Evolutionary conservation across 2,888 invertebrate species (phyloP).

Genomic region (Melanchra persicariae): DNA sequence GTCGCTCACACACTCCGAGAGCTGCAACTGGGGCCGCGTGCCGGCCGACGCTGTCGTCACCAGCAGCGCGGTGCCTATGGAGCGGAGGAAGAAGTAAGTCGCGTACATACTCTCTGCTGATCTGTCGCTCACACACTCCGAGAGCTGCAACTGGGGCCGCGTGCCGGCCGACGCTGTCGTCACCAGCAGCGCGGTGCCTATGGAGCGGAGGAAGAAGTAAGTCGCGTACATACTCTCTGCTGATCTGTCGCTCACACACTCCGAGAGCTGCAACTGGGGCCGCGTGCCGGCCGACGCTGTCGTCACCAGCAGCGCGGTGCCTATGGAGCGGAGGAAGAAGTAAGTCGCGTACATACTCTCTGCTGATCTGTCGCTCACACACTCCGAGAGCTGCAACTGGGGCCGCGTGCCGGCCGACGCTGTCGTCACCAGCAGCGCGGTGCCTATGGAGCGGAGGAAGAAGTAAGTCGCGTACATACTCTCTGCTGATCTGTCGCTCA

Average conservation of each 20-base stretch:
- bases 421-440: constrained; percentile 96
- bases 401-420: constrained; percentile 96
- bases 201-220: constrained; percentile 89
- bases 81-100: constrained; percentile 89
- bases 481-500: constrained; percentile 85
- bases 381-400: constrained; percentile 96
- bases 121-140: constrained; percentile 92
- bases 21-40: constrained; percentile 96
- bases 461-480: too few species aligned
- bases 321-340: constrained; percentile 88
- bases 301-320: constrained; percentile 95
- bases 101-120: too few species aligned
- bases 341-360: too few species aligned
- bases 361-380: constrained; percentile 87
- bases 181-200: constrained; percentile 94
- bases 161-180: constrained; percentile 96
- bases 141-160: constrained; percentile 95
- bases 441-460: constrained; percentile 89
- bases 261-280: constrained; percentile 96
- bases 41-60: constrained; percentile 96
- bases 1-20: constrained; percentile 92
- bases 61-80: constrained; percentile 93
- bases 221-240: too few species aligned
- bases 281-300: constrained; percentile 95
- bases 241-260: constrained; percentile 91